A percentile compares a stretch with the other conserved stretches of the same genome.
These are phyloP conservation scores for Anadara kagoshimensis DNA, from an alignment of 1,140 invertebrate genomes.

Conservation along the genomic window DNA sequence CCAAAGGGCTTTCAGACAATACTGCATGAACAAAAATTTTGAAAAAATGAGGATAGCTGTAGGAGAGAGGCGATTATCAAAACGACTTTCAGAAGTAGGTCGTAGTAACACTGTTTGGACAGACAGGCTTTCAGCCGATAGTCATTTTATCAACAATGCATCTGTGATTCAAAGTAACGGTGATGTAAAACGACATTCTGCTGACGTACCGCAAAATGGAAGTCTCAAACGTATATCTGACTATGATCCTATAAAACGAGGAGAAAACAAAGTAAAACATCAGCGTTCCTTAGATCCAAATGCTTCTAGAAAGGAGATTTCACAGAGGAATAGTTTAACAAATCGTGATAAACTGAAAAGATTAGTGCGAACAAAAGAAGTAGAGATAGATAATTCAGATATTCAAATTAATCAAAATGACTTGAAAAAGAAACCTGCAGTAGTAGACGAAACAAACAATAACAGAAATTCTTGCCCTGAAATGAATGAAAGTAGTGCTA, in stretches of 20 bases:
- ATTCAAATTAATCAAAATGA: constrained; percentile 44
- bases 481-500: constrained; percentile 67
- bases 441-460: constrained; percentile 62
- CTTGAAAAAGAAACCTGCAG: constrained; percentile 29
- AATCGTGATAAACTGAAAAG: constrained; percentile 37
- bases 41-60: constrained; percentile 80
- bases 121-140: constrained; percentile 59
- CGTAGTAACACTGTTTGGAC: constrained; percentile 70
- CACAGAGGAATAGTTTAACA: constrained; percentile 15
- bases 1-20: constrained; percentile 94
- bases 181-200: constrained; percentile 42
- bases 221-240: constrained; percentile 52
- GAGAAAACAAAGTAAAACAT: constrained; percentile 43
- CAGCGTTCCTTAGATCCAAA: constrained; percentile 64
- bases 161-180: constrained; percentile 47
- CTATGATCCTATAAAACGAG: constrained; percentile 38
- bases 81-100: constrained; percentile 78
- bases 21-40: constrained; percentile 95
- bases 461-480: constrained; percentile 69
- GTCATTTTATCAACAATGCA: constrained; percentile 44
- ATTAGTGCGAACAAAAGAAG: constrained; percentile 52
- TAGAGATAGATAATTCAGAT: constrained; percentile 48
- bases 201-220: constrained; percentile 39
- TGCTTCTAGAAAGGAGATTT: constrained; percentile 39
- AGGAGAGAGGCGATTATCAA: constrained; percentile 85